These are phyloP conservation scores for Cladorhizidae sp. DNA, from an alignment of 37 sponge, comb jelly and placozoan species.

Conservation along the genomic window DNA sequence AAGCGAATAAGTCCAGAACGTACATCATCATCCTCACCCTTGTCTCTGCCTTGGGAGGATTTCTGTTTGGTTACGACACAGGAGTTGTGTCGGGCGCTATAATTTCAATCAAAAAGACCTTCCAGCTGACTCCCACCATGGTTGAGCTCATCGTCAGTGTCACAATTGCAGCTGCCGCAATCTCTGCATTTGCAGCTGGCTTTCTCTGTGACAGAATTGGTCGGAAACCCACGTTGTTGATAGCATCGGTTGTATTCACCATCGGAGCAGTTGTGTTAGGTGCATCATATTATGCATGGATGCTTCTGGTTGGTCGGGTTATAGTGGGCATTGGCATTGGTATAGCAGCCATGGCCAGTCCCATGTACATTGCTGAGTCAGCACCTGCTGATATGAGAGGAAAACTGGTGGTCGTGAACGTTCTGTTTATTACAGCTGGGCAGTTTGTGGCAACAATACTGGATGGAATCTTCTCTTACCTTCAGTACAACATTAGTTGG, in stretches of 20 bases:
- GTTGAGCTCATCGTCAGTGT: slow-evolving; percentile 83
- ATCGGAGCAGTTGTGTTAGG: slow-evolving; percentile 77
- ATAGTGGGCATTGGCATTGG: slow-evolving; percentile 87
- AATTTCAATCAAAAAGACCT: slow-evolving; percentile 50
- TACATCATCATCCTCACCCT: slow-evolving; percentile 31
- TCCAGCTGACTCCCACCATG: slow-evolving; percentile 38
- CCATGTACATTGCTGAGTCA: slow-evolving; percentile 86
- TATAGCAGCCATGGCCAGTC: slow-evolving; percentile 83
- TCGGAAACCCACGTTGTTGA: slow-evolving; percentile 66
- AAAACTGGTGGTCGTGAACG: slow-evolving; percentile 80
- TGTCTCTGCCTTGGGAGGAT: slow-evolving; percentile 73
- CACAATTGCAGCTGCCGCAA: slow-evolving; percentile 82
- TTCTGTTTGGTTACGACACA: slow-evolving; percentile 95
- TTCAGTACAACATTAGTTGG: slow-evolving; percentile 72
- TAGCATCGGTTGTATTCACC: slow-evolving; percentile 86
- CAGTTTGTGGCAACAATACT: slow-evolving; percentile 82
- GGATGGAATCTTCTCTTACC: slow-evolving; percentile 64
- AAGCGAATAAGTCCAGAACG: not conserved
- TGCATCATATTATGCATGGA: slow-evolving; percentile 31
- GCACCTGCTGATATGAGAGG: slow-evolving; percentile 86
- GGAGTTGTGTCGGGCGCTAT: slow-evolving; percentile 94
- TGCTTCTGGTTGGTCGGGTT: slow-evolving; percentile 77
- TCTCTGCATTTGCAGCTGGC: slow-evolving; percentile 70
- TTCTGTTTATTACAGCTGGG: slow-evolving; percentile 80
- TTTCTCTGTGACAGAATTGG: slow-evolving; percentile 64